phyloP scores from a whole-genome alignment of 1,140 invertebrate genomes.

The Caenorhabditis latens region DNA sequence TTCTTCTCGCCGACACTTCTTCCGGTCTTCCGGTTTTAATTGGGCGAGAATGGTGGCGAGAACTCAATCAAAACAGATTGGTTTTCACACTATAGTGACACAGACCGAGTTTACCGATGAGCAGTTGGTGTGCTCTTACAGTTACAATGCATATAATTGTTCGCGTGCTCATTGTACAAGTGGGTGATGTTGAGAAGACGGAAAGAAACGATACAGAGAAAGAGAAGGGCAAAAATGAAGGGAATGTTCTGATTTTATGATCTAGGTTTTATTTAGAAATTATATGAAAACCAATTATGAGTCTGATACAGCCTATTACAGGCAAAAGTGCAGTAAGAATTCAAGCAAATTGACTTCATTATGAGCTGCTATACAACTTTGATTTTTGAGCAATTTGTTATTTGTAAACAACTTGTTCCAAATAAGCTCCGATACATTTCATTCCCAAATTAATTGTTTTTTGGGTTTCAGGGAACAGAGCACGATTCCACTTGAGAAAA shows the following conservation, averaged over 20 bases:
- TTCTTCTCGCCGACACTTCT: background rate
- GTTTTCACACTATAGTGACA: constrained; percentile 49
- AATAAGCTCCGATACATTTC: constrained; percentile 5
- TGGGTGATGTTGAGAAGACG: background rate
- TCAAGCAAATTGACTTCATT: no score
- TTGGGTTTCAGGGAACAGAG: background rate
- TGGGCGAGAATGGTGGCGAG: constrained; percentile 6
- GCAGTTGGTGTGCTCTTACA: constrained; percentile 18
- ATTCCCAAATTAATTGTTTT: background rate
- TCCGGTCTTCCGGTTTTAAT: background rate
- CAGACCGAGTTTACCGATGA: background rate
- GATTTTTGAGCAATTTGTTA: background rate
- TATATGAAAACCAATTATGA: no score
- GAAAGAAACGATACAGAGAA: background rate
- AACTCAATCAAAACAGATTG: constrained; percentile 26
- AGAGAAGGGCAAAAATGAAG: background rate
- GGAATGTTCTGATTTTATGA: no score
- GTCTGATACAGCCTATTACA: no score
- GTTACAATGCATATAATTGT: constrained; percentile 30
- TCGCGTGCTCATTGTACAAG: constrained; percentile 12
- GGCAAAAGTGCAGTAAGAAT: no score
- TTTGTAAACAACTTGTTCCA: background rate
- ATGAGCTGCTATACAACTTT: background rate
- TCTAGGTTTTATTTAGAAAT: no score
- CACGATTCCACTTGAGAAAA: no score